Evolutionary conservation across 2,797 vertebrate genomes (phyloP).

Genomic region (Okamejei kenojei): DNA sequence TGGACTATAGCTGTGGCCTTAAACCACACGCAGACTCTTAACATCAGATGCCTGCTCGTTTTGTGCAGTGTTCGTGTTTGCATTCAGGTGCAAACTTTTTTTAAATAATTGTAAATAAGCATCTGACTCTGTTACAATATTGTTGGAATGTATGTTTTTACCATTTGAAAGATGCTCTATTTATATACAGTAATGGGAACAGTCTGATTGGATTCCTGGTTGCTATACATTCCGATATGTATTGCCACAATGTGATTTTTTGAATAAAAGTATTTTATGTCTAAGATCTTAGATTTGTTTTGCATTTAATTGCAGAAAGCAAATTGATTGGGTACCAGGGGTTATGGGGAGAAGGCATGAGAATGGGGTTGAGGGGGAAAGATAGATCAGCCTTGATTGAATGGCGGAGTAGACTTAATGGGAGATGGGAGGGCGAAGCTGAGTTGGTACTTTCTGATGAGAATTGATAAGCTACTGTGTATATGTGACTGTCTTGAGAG

Average conservation of each 20-base stretch:
- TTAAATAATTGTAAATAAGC: constrained; percentile 33
- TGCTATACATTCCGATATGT: constrained; percentile 37
- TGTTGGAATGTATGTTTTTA: constrained; percentile 36
- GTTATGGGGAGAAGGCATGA: no score
- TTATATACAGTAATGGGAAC: constrained; percentile 33
- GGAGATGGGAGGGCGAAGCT: neutral
- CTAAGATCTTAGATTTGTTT: constrained; percentile 5
- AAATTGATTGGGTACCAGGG: neutral
- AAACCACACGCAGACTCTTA: neutral
- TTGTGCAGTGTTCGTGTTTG: constrained; percentile 19
- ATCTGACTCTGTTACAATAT: constrained; percentile 30
- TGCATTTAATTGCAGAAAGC: neutral
- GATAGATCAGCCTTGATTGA: no score
- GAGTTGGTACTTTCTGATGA: neutral
- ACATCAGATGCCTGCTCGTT: neutral
- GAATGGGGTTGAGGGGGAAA: no score
- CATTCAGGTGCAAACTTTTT: constrained; percentile 21
- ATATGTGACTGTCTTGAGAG: no score
- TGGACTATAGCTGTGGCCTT: neutral
- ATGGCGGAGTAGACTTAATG: no score
- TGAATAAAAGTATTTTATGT: constrained; percentile 36
- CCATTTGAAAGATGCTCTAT: constrained; percentile 30
- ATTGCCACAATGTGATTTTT: constrained; percentile 32
- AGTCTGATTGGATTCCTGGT: neutral
- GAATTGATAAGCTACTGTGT: neutral